Percentiles rank a stretch among this genome's conserved stretches.
phyloP scores from a whole-genome alignment of 2,797 vertebrate genomes.

The Cynodonichthys magdalenae region DNA sequence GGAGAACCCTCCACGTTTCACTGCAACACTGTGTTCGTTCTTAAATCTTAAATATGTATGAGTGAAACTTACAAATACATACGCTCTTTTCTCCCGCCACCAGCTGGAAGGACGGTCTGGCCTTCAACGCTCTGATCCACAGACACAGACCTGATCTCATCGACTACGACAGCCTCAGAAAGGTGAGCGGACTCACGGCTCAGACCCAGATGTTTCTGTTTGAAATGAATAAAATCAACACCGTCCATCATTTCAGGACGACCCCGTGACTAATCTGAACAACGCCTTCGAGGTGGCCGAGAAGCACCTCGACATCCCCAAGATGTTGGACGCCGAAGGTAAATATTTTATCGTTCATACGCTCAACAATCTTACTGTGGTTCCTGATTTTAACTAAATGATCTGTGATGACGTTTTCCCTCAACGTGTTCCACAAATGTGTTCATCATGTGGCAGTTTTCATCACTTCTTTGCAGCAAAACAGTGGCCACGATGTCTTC shows the following conservation, averaged over 20 bases:
- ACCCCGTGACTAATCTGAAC: conserved; percentile 93
- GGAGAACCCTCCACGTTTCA: conserved; percentile 19
- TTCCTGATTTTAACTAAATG: background rate
- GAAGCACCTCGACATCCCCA: conserved; percentile 95
- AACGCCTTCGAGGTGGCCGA: conserved; percentile 97
- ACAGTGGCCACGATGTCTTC: background rate
- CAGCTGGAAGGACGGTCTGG: conserved; percentile 96
- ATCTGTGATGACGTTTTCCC: no score
- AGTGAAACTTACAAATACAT: no score
- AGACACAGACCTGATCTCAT: conserved; percentile 94
- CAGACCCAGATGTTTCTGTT: accelerated
- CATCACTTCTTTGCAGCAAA: background rate
- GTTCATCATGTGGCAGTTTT: background rate
- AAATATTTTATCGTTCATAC: background rate
- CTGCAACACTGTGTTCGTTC: no score
- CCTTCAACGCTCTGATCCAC: conserved; percentile 96
- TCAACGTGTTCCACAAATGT: background rate
- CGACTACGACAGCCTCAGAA: conserved; percentile 93
- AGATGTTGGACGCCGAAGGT: conserved; percentile 98
- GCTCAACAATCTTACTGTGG: background rate
- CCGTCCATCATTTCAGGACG: conserved; percentile 79
- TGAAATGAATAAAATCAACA: background rate
- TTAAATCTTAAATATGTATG: background rate
- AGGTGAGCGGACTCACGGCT: conserved; percentile 71
- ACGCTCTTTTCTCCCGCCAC: background rate